phyloP scores from a whole-genome alignment of 1,140 invertebrate species.

The Brachionus angularis region DNA sequence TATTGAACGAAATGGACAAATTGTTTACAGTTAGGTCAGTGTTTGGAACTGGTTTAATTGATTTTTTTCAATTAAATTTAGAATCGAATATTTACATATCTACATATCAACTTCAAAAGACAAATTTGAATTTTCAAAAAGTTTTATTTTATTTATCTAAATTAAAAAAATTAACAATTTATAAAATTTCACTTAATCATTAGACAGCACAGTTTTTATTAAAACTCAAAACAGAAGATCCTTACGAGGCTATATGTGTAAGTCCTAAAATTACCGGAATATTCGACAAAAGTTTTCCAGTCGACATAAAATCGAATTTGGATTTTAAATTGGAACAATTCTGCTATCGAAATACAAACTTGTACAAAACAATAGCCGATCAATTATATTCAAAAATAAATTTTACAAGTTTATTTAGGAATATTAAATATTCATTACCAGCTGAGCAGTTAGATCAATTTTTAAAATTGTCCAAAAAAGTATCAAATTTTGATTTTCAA shows the following conservation, averaged over 20 bases:
- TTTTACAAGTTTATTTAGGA: slow-evolving; percentile 4
- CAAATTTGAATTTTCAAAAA: slow-evolving; percentile 34
- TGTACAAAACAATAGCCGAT: no score
- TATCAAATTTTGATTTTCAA: slow-evolving; percentile 31
- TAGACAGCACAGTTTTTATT: slow-evolving; percentile 28
- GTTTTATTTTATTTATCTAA: background rate
- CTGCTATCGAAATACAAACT: background rate
- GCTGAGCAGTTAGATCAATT: slow-evolving; percentile 1
- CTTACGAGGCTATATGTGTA: slow-evolving; percentile 10
- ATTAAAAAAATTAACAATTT: background rate
- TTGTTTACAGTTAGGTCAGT: slow-evolving; percentile 23
- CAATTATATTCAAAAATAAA: no score
- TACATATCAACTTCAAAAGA: background rate
- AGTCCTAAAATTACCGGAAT: slow-evolving; percentile 37
- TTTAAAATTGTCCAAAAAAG: background rate
- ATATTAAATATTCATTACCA: slow-evolving; percentile 14
- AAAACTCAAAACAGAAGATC: background rate
- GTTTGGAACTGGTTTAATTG: slow-evolving; percentile 28
- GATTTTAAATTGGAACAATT: slow-evolving; percentile 29
- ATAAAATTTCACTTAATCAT: background rate
- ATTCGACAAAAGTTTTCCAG: background rate
- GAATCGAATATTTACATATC: slow-evolving; percentile 35
- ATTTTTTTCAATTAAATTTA: slow-evolving; percentile 16
- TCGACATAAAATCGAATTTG: slow-evolving; percentile 22
- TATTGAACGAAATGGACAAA: slow-evolving; percentile 27